Base-by-base conservation (phyloP, 2,888 invertebrate species). In the Lepetodrilus schrolli region DNA sequence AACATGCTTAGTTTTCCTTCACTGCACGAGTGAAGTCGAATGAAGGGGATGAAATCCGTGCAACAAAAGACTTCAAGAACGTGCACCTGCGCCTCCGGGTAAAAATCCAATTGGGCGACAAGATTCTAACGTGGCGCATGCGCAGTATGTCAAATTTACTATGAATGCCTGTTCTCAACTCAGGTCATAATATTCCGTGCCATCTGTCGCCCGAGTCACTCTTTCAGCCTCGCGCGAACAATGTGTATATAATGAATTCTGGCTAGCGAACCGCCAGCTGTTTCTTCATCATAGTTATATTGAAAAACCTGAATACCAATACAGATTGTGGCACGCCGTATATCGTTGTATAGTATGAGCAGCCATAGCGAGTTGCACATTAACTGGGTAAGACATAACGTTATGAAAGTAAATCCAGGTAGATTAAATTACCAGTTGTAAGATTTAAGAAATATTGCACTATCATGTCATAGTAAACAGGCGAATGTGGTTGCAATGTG, bases 31-130 rank as follows among this genome's bases (percentile, higher is more conserved):
- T n/a, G n/a, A n/a, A n/a, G n/a, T n/a, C n/a, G n/a, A n/a, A n/a
- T n/a, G n/a, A n/a, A n/a, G 4, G 13, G 34, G 51, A 17, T 58
- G 58, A 26, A 58, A 34, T 58, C 58, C 17, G 26, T 10, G 58
- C 58, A 58, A 58, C 58, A 58, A 58, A 58, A 58, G 58, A 58
- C 10, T 58, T 30, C 58, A 34, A 30, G 58, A 58, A n/a, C 17
- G 30, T 58, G 58, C 58, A 58, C 58, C 58, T 58, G 58, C 58
- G 23, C n/a, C 58, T 10, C 58, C 17, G 43, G 43, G 34, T 30
- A 23, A 8, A 58, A 23, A 30, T 58, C 30, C 58, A 23, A 58
- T 58, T 58, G 58, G 58, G 13, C 34, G 30, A 23, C 30, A 30
- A 2, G 58, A 10, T 34, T 58, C 13, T 8, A 23, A n/a, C 13